These are phyloP conservation scores for Ornithorhynchus anatinus DNA, from an alignment of 2,113 vertebrate species.

Conservation along the genomic window DNA sequence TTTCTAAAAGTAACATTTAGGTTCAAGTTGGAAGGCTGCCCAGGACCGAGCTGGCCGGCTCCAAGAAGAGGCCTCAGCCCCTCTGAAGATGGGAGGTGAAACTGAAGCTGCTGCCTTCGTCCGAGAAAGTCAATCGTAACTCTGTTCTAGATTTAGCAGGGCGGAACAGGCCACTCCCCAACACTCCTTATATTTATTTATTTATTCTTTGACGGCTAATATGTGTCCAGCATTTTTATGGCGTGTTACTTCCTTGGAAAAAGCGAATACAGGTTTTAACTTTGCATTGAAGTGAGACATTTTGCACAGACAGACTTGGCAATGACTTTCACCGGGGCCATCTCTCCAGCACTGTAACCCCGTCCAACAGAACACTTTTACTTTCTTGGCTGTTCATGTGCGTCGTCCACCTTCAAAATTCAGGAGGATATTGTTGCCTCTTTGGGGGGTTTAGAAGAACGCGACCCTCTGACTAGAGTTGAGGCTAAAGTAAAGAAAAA, in stretches of 20 bases:
- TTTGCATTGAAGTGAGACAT: not conserved
- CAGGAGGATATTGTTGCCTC: not conserved
- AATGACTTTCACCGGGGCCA: not conserved
- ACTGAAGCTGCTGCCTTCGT: not conserved
- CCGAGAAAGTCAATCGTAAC: not conserved
- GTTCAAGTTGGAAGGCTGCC: not conserved
- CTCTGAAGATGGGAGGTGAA: not conserved
- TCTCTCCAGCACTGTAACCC: no score
- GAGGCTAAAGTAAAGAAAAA: not conserved
- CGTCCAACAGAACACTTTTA: no score
- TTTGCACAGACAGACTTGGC: not conserved
- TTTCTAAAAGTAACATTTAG: not conserved
- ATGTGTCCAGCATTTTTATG: not conserved
- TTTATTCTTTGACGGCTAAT: not conserved
- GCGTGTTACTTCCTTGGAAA: not conserved
- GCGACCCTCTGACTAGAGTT: accelerated
- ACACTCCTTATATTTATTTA: not conserved
- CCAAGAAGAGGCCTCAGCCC: not conserved
- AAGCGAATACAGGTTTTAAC: not conserved
- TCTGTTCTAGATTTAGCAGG: not conserved
- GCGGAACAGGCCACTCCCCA: not conserved
- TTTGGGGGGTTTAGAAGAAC: not conserved
- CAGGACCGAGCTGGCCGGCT: not conserved
- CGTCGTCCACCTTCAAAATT: not conserved
- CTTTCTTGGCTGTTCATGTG: no score